These are phyloP conservation scores for Graptemys geographica DNA, from an alignment of 2,797 vertebrate genomes.

Conservation along the genomic window DNA sequence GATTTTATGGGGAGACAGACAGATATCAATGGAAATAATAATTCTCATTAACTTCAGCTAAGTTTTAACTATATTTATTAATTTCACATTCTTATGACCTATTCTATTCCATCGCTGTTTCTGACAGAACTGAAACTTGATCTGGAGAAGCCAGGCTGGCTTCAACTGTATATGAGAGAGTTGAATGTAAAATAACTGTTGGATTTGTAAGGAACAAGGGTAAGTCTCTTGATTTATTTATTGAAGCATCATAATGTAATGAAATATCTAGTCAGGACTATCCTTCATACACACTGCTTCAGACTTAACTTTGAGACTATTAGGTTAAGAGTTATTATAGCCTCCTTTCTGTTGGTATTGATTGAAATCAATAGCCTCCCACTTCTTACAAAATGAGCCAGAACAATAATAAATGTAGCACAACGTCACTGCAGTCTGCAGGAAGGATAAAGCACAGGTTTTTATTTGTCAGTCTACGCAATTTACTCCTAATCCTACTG, in stretches of 20 bases:
- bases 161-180: background rate
- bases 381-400: background rate
- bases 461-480: conserved; percentile 56
- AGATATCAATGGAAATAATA: background rate
- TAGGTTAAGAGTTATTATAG: background rate
- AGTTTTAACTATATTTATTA: no score
- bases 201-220: background rate
- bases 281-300: background rate
- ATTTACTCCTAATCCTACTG: conserved; percentile 62
- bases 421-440: conserved; percentile 41
- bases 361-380: background rate
- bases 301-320: background rate
- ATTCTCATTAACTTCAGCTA: no score
- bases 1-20: background rate
- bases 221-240: background rate
- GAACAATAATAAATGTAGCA: background rate
- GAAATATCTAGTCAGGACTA: background rate
- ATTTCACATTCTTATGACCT: background rate
- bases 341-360: background rate
- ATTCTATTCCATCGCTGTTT: background rate
- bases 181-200: background rate
- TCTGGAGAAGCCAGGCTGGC: background rate
- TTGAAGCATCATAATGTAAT: background rate
- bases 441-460: conserved; percentile 56
- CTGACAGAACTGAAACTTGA: background rate